Conservation (phyloP, 2,888 invertebrate genomes). For the Melinopterus prodromus region DNA sequence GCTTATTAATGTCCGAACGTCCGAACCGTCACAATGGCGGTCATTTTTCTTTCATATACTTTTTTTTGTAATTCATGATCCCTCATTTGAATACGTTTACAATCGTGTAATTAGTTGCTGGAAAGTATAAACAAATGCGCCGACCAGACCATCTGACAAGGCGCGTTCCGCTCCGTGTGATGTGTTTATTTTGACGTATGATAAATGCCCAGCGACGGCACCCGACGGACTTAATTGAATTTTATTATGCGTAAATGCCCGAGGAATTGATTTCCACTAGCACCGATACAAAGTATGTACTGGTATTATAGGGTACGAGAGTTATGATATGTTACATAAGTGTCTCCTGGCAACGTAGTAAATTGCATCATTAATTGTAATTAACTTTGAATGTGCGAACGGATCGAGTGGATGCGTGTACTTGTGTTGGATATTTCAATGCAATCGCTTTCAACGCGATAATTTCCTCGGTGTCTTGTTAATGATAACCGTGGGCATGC, state of each 20-base stretch:
- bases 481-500: background rate
- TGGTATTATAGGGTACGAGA: background rate
- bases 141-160: background rate
- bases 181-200: background rate
- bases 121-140: background rate
- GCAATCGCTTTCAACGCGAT: background rate
- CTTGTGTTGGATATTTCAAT: background rate
- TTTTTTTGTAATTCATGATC: background rate
- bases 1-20: background rate
- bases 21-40: background rate
- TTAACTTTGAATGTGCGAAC: slow-evolving; percentile 4
- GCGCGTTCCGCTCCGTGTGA: background rate
- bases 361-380: slow-evolving; percentile 4
- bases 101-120: background rate
- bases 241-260: background rate
- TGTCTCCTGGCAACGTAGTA: background rate
- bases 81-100: background rate
- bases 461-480: background rate
- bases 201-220: background rate
- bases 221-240: background rate
- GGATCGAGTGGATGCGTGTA: background rate
- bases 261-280: background rate
- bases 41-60: background rate
- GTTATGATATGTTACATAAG: background rate
- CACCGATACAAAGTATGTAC: background rate